Conservation (phyloP, 2,888 invertebrate species). For the Nezara viridula region DNA sequence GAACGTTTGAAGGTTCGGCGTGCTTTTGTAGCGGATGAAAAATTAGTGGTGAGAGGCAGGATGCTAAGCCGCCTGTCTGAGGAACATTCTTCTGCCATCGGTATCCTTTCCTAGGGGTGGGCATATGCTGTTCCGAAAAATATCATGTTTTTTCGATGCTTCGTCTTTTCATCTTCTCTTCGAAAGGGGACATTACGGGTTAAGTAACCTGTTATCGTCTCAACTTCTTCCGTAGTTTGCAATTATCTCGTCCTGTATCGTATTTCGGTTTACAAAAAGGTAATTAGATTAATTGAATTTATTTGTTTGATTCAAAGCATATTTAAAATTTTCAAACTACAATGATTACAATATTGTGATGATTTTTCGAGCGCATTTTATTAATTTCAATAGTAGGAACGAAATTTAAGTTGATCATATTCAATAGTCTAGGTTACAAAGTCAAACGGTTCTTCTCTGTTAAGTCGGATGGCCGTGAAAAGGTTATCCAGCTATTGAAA, state of each 20-base stretch:
- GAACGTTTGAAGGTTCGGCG: slow-evolving; percentile 39
- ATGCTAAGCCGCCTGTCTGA: not conserved
- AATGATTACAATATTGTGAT: too few species aligned
- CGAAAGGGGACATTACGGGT: not conserved
- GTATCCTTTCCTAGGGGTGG: not conserved
- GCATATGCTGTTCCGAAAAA: not conserved
- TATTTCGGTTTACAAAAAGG: too few species aligned
- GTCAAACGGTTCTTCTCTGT: too few species aligned
- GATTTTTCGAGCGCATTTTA: too few species aligned
- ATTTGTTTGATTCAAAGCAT: too few species aligned
- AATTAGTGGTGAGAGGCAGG: slow-evolving; percentile 40
- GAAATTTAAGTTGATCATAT: too few species aligned
- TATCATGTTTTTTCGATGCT: not conserved
- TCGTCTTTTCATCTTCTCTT: not conserved
- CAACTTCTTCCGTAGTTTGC: not conserved
- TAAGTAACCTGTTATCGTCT: not conserved
- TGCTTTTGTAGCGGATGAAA: slow-evolving; percentile 32
- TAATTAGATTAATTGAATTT: too few species aligned
- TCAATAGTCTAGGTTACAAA: too few species aligned
- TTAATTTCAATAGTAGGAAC: too few species aligned
- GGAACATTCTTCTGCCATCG: not conserved
- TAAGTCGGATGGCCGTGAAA: too few species aligned
- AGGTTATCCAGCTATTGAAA: too few species aligned
- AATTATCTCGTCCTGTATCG: not conserved
- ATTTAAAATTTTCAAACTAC: too few species aligned